Evolutionary conservation across 1,140 invertebrate genomes (phyloP), one percentile per base, ranked within the genome.

Genomic region (Apis dorsata): DNA sequence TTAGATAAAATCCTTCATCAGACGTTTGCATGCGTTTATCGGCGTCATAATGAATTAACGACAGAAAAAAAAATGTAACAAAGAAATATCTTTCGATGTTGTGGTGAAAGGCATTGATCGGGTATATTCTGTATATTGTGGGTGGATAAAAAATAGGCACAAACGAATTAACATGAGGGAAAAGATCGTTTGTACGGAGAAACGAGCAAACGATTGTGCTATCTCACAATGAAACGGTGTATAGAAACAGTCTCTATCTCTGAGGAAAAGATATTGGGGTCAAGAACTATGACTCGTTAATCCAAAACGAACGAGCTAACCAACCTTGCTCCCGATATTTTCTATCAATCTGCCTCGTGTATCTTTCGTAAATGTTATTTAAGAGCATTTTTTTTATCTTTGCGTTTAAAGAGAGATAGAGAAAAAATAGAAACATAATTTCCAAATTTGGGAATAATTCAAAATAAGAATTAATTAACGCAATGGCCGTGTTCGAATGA

Each of bases 261-360:
- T 5, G 57, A 60, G 79, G 49, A 57, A 57, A 28, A 55, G 49
- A 51, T 69, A 82, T 82, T 17, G 74, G 57, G 80, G 80, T 82
- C 80, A 82, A 77, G 73, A 82, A 70, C 73, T 77, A 51, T 49
- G 65, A 44, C 65, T 69, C 79, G 79, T 74, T 66, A 62, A 11
- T 24, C 55, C 19, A n/a, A 73, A 69, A 65, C 69, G 59, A 11
- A 63, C 69, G 49, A 63, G 66, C 70, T 24, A 55, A 51, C 13
- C 69, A 63, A 62, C 59, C 24, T n/a, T 2, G 59, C 10, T 73
- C 21, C 59, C 57, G 34, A 70, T 60, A 60, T 72, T 72, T 49
- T 24, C 34, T 8, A 44, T 4, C 24, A 10, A 51, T 9, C 73
- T 5, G 55, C 24, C 21, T 24, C 10, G 9, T 1, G 19, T 49